Base-by-base conservation (phyloP, 2,888 invertebrate species). In the Spilosoma lubricipeda region DNA sequence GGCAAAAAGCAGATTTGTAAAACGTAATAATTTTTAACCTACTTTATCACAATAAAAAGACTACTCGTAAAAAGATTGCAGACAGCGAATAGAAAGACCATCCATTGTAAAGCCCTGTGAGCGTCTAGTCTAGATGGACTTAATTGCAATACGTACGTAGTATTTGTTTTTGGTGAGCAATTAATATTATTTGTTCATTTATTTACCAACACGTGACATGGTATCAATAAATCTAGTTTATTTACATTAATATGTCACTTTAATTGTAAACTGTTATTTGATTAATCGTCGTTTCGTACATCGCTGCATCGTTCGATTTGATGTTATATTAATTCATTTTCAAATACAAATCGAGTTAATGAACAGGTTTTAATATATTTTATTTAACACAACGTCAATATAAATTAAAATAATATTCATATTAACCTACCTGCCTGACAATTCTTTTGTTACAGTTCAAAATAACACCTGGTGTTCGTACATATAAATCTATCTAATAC, bases 381-480 rank as follows among this genome's bases (percentile, higher is more conserved):
- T 45, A 27, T 67, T 67, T 66, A 27, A 42, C n/a, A 27, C 27
- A 27, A 13, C 66, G n/a, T 39, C 39, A 39, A n/a, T 18, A 42
- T 3, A 13, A 42, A 15, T 8, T 67, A n/a, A 27, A 45, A n/a
- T 18, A 27, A 18, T n/a, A 27, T 27, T 3, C 27, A 8, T 45
- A 67, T 45, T 45, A 30, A 27, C 27, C 15, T 45, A 67, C 42
- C 67, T 67, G 18, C 67, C 42, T 42, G 42, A 23, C 33, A 45
- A 67, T 67, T 67, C 67, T 67, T 45, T 67, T 67, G 45, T 67
- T 11, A 5, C 11, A 27, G 42, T 67, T 20, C 67, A 45, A 67
- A 67, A 67, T 27, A 67, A 27, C 67, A 67, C 27, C 67, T 67
- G 42, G 20, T 48, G 20, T 45, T 20, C 20, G 20, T 48, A 48